These are phyloP conservation scores for Fragum fragum DNA, from an alignment of 2,888 invertebrate species.

Conservation along the genomic window DNA sequence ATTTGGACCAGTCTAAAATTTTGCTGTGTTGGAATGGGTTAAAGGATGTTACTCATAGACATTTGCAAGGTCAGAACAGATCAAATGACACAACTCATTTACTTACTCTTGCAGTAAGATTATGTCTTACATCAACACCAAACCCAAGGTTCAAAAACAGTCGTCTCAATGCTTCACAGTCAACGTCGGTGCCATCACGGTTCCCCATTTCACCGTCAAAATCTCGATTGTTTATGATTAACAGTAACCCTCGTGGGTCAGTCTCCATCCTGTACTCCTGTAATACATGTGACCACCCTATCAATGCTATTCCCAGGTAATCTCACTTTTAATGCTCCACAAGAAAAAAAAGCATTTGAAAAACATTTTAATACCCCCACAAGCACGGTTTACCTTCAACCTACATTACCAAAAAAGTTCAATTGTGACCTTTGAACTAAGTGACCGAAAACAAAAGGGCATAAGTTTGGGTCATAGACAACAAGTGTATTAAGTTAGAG, in stretches of 20 bases:
- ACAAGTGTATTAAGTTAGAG: too few relatives aligned
- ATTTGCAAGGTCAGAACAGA: too few relatives aligned
- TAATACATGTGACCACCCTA: not conserved
- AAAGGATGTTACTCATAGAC: too few relatives aligned
- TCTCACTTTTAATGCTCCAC: not conserved
- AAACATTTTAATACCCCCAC: too few relatives aligned
- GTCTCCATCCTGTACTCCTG: slow-evolving; percentile 75
- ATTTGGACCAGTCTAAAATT: too few relatives aligned
- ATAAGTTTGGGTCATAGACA: too few relatives aligned
- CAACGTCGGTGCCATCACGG: slow-evolving; percentile 70
- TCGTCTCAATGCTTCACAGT: slow-evolving; percentile 62
- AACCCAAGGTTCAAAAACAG: slow-evolving; percentile 69
- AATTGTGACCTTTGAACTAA: too few relatives aligned
- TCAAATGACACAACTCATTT: not conserved
- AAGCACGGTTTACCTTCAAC: too few relatives aligned
- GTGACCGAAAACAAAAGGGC: too few relatives aligned
- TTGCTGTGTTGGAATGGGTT: too few relatives aligned
- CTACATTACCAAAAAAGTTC: too few relatives aligned
- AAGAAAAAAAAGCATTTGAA: too few relatives aligned
- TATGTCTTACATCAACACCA: slow-evolving; percentile 57
- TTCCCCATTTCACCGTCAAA: slow-evolving; percentile 55
- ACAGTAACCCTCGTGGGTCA: slow-evolving; percentile 68
- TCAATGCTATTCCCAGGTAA: not conserved
- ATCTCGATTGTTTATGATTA: slow-evolving; percentile 74
- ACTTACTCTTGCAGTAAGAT: slow-evolving; percentile 69